Base-by-base conservation (phyloP, 2,113 vertebrate genomes). In the Zosterops pallidus region DNA sequence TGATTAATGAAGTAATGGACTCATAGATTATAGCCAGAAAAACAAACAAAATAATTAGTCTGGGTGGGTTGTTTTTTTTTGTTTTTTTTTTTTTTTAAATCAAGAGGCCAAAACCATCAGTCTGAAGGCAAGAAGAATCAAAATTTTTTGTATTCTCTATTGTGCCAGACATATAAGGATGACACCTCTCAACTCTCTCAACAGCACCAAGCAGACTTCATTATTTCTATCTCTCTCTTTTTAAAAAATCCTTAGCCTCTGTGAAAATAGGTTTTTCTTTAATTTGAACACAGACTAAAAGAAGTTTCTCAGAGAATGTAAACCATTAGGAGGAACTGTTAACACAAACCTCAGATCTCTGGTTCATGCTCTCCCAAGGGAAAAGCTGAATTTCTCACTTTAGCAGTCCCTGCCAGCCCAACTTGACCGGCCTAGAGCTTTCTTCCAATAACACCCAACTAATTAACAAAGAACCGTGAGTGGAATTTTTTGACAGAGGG, bases 401-500 rank as follows among this genome's bases (percentile, higher is more conserved):
- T 8, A 77, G 59, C 78, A 86, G 25, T 39, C 71, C 42, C 63
- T 76, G 75, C 42, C 79, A 91, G 86, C 67, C 74, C 46, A 68
- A 37, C 44, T 1, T 39, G 15, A 84, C 47, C 8, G 17, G 49
- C 49, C 6, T 4, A 84, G 46, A 74, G 64, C 46, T 90, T 90
- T 57, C 72, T 65, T 86, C 71, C 69, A 5, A 9, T 86, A 75
- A 23, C 71, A 87, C 65, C 78, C 49, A 82, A 55, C 62, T 86
- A 86, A 97, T 92, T 95, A 96, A 67, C 53, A 79, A 94, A 64
- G 68, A 49, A 67, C n/a, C 6, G 0, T 44, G 57, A 77, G 63
- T 26, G 44, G 88, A 85, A 65, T 82, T 91, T 97, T 90, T 81
- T 87, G 44, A 94, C 70, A 90, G 47, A 90, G 92, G 83, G 83